Evolutionary conservation across 2,888 invertebrate genomes (phyloP).

Genomic region (Ariolimax columbianus): DNA sequence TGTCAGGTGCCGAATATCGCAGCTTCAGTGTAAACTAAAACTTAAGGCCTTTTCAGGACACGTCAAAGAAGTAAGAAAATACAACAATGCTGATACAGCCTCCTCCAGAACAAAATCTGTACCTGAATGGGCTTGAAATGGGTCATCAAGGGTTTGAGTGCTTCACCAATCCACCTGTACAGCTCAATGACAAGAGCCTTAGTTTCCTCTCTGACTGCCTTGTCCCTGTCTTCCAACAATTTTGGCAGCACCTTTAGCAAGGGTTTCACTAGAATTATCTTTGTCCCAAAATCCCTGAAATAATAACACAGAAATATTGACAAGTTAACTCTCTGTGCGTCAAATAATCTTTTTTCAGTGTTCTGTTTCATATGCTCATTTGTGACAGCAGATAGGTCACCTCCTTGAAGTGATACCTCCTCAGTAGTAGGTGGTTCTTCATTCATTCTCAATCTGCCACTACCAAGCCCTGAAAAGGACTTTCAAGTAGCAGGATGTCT

Average conservation of each 20-base stretch:
- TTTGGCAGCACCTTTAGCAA: slow-evolving; percentile 91
- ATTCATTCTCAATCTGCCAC: too few relatives aligned
- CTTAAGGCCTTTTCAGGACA: too few relatives aligned
- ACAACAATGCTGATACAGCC: background rate
- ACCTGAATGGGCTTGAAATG: slow-evolving; percentile 91
- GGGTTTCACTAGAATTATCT: slow-evolving; percentile 90
- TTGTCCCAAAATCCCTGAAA: slow-evolving; percentile 90
- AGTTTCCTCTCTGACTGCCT: slow-evolving; percentile 92
- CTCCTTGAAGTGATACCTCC: too few relatives aligned
- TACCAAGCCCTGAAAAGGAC: too few relatives aligned
- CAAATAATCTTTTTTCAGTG: background rate
- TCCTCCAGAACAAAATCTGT: slow-evolving; percentile 2
- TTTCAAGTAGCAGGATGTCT: too few relatives aligned
- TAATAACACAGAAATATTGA: slow-evolving; percentile 7
- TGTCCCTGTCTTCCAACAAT: slow-evolving; percentile 93
- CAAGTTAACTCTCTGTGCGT: background rate
- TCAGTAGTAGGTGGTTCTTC: too few relatives aligned
- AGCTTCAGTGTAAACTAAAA: too few relatives aligned
- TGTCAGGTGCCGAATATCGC: too few relatives aligned
- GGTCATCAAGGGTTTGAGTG: slow-evolving; percentile 90
- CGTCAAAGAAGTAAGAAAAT: too few relatives aligned
- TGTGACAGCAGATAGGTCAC: too few relatives aligned
- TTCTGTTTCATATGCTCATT: too few relatives aligned
- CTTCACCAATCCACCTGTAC: slow-evolving; percentile 88
- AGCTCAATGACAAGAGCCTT: slow-evolving; percentile 94